These are phyloP conservation scores for Carcinoscorpius rotundicauda DNA, from an alignment of 1,140 invertebrate species.

Conservation along the genomic window DNA sequence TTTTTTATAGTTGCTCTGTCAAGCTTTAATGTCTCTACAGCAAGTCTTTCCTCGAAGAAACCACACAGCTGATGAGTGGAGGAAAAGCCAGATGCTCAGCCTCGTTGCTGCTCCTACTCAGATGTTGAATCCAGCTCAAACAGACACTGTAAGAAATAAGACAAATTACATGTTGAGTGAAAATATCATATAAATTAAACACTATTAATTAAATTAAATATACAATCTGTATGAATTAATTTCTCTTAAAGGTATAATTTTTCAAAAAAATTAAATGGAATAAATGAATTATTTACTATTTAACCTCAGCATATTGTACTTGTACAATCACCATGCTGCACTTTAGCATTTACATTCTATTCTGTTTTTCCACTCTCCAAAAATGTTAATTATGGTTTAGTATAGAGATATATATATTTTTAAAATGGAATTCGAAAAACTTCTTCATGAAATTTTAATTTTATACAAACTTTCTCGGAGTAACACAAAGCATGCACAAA, in stretches of 20 bases:
- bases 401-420: too few relatives aligned
- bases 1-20: conserved; percentile 47
- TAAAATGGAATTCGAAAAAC: too few relatives aligned
- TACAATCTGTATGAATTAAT: conserved; percentile 67
- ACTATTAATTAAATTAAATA: too few relatives aligned
- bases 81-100: conserved; percentile 79
- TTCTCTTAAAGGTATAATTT: conserved; percentile 67
- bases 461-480: too few relatives aligned
- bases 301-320: too few relatives aligned
- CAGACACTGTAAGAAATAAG: conserved; percentile 51
- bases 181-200: too few relatives aligned
- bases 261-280: conserved; percentile 75
- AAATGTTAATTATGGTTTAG: too few relatives aligned
- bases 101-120: conserved; percentile 81
- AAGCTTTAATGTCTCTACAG: conserved; percentile 74
- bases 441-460: too few relatives aligned
- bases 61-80: conserved; percentile 85
- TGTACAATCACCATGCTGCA: too few relatives aligned
- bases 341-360: too few relatives aligned
- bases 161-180: neutral
- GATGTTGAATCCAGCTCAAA: conserved; percentile 83
- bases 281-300: conserved; percentile 44
- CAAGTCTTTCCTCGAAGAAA: conserved; percentile 80
- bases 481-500: too few relatives aligned
- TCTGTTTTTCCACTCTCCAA: too few relatives aligned